These are phyloP conservation scores for Xestobium rufovillosum DNA, from an alignment of 2,888 invertebrate genomes.

Conservation along the genomic window DNA sequence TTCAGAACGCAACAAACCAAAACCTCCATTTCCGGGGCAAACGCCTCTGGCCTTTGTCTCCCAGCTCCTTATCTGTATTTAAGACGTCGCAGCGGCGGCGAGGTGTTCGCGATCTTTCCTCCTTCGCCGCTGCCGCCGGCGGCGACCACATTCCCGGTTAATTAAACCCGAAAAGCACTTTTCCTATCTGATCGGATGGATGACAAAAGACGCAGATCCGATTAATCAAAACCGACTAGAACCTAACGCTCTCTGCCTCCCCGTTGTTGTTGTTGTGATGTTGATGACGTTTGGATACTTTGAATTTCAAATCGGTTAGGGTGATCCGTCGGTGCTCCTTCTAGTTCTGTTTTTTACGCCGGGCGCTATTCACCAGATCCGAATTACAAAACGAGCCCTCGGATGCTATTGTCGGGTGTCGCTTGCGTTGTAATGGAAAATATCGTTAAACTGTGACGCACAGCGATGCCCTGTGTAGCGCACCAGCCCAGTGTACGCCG, in stretches of 20 bases:
- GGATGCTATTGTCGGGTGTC: conserved; percentile 25
- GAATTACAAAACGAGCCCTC: conserved; percentile 27
- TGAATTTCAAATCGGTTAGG: conserved; percentile 36
- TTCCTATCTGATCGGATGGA: too few relatives aligned
- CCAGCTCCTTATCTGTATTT: conserved; percentile 1
- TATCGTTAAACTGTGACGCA: conserved; percentile 5
- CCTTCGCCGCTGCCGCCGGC: too few relatives aligned
- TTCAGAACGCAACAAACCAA: conserved; percentile 3
- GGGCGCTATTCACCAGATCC: neutral
- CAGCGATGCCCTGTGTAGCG: conserved; percentile 4
- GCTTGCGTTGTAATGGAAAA: conserved; percentile 30
- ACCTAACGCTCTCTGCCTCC: too few relatives aligned
- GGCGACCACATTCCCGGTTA: too few relatives aligned
- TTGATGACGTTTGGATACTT: conserved; percentile 32
- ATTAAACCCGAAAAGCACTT: too few relatives aligned
- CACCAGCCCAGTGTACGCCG: conserved; percentile 14
- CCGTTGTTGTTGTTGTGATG: conserved; percentile 30
- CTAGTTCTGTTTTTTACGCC: neutral
- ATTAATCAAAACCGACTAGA: too few relatives aligned
- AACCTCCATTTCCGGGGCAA: conserved; percentile 3
- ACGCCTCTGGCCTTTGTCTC: conserved; percentile 3
- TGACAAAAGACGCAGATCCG: too few relatives aligned
- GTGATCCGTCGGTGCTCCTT: conserved; percentile 18
- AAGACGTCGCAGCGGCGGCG: neutral
- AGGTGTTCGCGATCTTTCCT: conserved; percentile 2